Evolutionary conservation across 2,888 invertebrate species (phyloP), one percentile per base, ranked within the genome.

Genomic region (Tetropium fuscum): DNA sequence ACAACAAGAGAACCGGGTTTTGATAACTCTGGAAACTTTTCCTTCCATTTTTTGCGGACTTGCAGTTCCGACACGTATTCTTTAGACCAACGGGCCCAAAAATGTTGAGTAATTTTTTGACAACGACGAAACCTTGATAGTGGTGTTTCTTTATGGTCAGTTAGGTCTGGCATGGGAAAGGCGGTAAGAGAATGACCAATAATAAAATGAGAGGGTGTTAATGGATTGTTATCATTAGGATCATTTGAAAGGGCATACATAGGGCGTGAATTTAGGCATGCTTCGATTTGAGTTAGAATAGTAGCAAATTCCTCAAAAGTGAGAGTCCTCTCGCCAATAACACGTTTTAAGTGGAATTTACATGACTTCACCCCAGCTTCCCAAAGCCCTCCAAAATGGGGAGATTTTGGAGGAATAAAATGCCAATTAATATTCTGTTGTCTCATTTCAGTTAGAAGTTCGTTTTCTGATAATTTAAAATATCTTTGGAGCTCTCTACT

Each of bases 61-160:
- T 57, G 57, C 8, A 57, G 27, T 7, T 15, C 32, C 3, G 19
- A 18, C 6, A 44, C 10, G 13, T 57, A 57, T 38, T 60, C 25
- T 8, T 44, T 22, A 2, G 40, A 19, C 19, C 40, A 40, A n/a
- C 10, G 10, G 1, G 40, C 6, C 19, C 19, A 40, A n/a, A 53
- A 44, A 8, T 47, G 8, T 43, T 40, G 36, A 20, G 32, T 25
- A 7, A 47, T 19, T 45, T 38, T 30, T 4, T 41, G 43, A 30
- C 16, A 30, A n/a, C 40, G 19, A 5, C 10, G n/a, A n/a, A 19
- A 40, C 2, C 40, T 8, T 8, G 40, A 40, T 19, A 40, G 18
- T 1, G 18, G 18, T 18, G 10, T 10, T 20, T 40, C 40, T 4
- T 40, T 40, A 5, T 10, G 8, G 2, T 22, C 13, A 7, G n/a